Conservation (phyloP, 2,113 vertebrate genomes). For the Toxostoma redivivum region DNA sequence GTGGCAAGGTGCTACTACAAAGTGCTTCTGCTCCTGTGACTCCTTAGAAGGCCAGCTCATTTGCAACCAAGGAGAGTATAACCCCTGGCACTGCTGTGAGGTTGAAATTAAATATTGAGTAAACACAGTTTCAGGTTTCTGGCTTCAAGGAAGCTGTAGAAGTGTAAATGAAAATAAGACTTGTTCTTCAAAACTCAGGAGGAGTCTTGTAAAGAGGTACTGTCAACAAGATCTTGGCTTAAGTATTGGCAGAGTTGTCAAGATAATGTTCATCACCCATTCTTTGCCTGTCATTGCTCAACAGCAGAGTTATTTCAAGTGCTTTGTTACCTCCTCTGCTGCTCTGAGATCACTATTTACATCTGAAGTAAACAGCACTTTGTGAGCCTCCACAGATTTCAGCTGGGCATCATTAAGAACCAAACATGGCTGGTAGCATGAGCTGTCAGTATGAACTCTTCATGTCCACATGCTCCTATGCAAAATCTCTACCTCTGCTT, state of each 20-base stretch:
- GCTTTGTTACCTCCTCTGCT: background rate
- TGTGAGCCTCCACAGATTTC: accelerated
- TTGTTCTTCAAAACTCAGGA: background rate
- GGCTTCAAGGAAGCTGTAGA: background rate
- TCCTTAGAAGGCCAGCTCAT: background rate
- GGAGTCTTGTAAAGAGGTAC: background rate
- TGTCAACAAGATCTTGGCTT: background rate
- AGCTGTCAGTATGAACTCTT: background rate
- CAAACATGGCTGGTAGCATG: accelerated
- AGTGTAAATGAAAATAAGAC: background rate
- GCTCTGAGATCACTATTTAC: background rate
- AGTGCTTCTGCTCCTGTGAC: background rate
- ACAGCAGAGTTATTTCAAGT: background rate
- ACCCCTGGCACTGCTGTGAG: background rate
- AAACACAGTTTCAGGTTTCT: background rate
- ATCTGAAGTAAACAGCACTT: background rate
- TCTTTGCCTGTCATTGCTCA: background rate
- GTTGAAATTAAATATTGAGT: slow-evolving; percentile 6
- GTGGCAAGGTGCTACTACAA: background rate
- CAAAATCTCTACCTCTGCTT: background rate
- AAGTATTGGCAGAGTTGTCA: slow-evolving; percentile 10
- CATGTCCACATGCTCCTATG: background rate
- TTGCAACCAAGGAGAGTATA: background rate
- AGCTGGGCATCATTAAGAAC: background rate
- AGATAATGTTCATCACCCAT: background rate